phyloP scores from a whole-genome alignment of 2,888 invertebrate genomes.

The Phalangium opilio region DNA sequence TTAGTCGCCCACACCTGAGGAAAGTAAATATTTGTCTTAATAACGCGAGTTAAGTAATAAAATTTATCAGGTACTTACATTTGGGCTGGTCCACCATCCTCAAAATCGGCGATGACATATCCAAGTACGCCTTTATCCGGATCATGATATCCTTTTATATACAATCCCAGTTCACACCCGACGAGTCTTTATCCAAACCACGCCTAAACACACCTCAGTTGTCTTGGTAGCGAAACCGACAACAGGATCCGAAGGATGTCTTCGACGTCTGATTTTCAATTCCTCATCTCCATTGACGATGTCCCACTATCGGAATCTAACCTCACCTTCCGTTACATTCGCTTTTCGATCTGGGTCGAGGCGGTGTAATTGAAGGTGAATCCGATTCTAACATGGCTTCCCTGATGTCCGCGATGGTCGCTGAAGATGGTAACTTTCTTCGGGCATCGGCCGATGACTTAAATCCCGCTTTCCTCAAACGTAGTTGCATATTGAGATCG shows the following conservation, averaged over 20 bases:
- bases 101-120: slow-evolving; percentile 44
- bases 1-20: slow-evolving; percentile 13
- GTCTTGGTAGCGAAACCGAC: background rate
- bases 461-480: slow-evolving; percentile 13
- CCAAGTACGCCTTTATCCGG: slow-evolving; percentile 21
- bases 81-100: slow-evolving; percentile 46
- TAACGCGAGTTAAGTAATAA: slow-evolving; percentile 3
- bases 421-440: background rate
- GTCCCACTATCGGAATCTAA: background rate
- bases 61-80: slow-evolving; percentile 29
- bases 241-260: slow-evolving; percentile 6
- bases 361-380: background rate
- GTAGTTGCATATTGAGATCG: slow-evolving; percentile 14
- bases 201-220: slow-evolving; percentile 19
- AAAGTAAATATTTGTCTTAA: too few species aligned
- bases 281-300: too few species aligned
- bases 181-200: slow-evolving; percentile 47
- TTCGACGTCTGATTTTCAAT: slow-evolving; percentile 9
- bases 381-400: background rate
- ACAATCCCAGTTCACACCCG: slow-evolving; percentile 49
- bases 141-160: slow-evolving; percentile 37
- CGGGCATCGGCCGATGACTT: slow-evolving; percentile 4
- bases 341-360: slow-evolving; percentile 8
- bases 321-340: slow-evolving; percentile 11
- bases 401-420: background rate